Evolutionary conservation across 1,140 invertebrate species (phyloP).

Genomic region (Drosophila kanapiae): DNA sequence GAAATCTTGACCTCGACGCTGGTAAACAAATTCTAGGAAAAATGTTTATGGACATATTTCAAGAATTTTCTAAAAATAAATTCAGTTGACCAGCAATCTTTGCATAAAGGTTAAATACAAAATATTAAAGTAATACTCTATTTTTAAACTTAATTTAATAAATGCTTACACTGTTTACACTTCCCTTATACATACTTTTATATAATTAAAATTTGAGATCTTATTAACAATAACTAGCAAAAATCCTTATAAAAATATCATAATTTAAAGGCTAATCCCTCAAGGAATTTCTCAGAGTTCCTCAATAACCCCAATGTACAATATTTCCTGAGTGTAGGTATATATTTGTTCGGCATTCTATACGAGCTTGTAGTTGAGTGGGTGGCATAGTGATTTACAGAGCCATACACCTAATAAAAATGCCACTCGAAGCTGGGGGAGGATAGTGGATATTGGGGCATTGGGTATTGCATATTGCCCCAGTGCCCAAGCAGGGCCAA

Average conservation of each 20-base stretch:
- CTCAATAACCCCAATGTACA: too few species aligned
- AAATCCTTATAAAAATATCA: neutral
- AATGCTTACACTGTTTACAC: too few species aligned
- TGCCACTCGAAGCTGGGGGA: conserved; percentile 34
- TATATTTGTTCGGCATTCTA: conserved; percentile 17
- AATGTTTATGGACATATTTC: neutral
- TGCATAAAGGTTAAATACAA: neutral
- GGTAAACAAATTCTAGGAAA: neutral
- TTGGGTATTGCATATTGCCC: conserved; percentile 45
- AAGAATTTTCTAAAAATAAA: neutral
- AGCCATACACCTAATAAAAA: conserved; percentile 54
- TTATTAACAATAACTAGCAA: neutral
- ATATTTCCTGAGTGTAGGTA: conserved; percentile 11
- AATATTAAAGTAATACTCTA: neutral
- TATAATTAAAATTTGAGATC: neutral
- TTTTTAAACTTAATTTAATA: neutral
- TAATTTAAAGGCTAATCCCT: too few species aligned
- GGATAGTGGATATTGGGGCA: conserved; percentile 29
- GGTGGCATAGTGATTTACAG: conserved; percentile 68
- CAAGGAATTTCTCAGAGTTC: neutral
- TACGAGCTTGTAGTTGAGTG: conserved; percentile 21
- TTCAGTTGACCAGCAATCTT: too few species aligned
- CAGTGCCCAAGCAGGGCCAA: conserved; percentile 15
- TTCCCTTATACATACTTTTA: neutral
- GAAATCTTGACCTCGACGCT: neutral